phyloP scores from a whole-genome alignment of 2,888 invertebrate species.

The Phrixothrix hirtus region DNA sequence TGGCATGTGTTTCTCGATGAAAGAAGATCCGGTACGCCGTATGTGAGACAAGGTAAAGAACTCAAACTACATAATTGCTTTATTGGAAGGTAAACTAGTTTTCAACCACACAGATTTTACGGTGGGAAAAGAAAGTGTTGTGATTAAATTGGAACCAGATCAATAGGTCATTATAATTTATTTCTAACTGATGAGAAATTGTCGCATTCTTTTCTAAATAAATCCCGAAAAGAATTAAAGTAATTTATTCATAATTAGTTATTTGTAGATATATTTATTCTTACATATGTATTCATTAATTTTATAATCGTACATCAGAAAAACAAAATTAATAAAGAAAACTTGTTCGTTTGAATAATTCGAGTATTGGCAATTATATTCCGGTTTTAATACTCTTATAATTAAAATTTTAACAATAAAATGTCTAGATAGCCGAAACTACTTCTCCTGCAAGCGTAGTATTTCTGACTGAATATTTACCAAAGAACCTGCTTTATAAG shows the following conservation, averaged over 20 bases:
- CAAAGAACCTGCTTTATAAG: slow-evolving; percentile 45
- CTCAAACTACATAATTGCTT: too few species aligned
- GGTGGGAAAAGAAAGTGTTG: slow-evolving; percentile 50
- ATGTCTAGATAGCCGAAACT: too few species aligned
- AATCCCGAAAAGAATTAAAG: not conserved
- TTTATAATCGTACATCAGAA: too few species aligned
- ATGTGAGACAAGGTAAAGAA: slow-evolving; percentile 1
- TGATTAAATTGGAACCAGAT: slow-evolving; percentile 42
- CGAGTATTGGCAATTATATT: too few species aligned
- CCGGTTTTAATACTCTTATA: too few species aligned
- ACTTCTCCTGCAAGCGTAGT: slow-evolving; percentile 14
- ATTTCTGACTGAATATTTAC: slow-evolving; percentile 15
- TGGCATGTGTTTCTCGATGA: slow-evolving; percentile 30
- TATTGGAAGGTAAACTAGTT: slow-evolving; percentile 8
- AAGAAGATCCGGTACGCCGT: slow-evolving; percentile 9
- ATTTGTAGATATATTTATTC: too few species aligned
- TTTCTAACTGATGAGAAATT: not conserved
- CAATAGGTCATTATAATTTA: slow-evolving; percentile 36
- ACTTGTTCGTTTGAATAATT: too few species aligned
- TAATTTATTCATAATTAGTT: not conserved
- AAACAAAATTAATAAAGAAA: too few species aligned
- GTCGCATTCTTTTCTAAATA: too few species aligned
- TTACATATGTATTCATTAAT: too few species aligned
- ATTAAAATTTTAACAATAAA: not conserved
- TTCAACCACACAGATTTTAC: slow-evolving; percentile 9